Evolutionary conservation across 2,888 invertebrate species (phyloP), one percentile per base, ranked within the genome.

Genomic region (Andrena hattorfiana): DNA sequence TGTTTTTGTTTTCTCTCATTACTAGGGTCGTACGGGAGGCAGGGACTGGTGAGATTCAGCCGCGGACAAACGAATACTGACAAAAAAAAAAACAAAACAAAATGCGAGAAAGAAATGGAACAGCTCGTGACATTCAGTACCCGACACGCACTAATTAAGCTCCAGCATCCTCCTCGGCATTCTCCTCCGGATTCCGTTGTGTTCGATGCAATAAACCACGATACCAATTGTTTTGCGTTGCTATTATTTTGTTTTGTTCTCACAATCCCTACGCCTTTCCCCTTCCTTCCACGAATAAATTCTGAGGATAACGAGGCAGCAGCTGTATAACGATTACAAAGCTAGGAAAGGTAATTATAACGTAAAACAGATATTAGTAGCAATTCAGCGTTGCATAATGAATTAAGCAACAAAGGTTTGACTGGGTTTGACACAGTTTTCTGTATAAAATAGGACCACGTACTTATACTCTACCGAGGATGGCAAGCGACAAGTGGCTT

Each of bases 1-100:
- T 67, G 76, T 86, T 77, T 81, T 81, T 81, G 77, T 81, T 85
- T 67, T 89, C 79, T 84, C 77, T 85, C 76, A 81, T 90, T 88
- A 87, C 77, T 75, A 91, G 90, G 89, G 85, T 69, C 76, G 71
- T 78, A 81, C 82, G 88, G 89, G 84, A 83, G 77, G 70, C 81
- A 64, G 81, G 85, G 84, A 84, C 71, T 81, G 77, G 77, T 68
- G 85, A 75, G 81, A 81, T 73, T 76, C 83, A 68, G 59, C 78
- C 67, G 63, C 84, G 74, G 78, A 70, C 76, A 62, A 78, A 85
- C 70, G 76, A 77, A 81, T 72, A 68, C 66, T 63, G 51, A 83
- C 66, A 51, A 51, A 51, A 51, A 7, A 49, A 51, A 51, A 51
- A n/a, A 7, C 8, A 49, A 49, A 49, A 6, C 7, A 26, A 82